Percentiles rank a stretch among this genome's conserved stretches.
These are phyloP conservation scores for Lampropteryx suffumata DNA, from an alignment of 2,888 invertebrate genomes.

Conservation along the genomic window DNA sequence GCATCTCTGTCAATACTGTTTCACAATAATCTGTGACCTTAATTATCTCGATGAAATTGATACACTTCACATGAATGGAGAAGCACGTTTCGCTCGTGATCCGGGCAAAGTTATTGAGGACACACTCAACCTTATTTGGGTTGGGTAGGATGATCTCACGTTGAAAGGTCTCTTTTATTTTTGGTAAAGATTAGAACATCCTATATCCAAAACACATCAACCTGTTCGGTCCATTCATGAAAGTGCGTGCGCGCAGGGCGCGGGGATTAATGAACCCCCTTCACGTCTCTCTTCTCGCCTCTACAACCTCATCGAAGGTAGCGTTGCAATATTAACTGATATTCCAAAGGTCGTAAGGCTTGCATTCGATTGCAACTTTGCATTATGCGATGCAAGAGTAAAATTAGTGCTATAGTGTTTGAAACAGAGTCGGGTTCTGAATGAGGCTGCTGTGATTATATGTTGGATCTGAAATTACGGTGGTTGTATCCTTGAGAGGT, in stretches of 20 bases:
- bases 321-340: slow-evolving; percentile 43
- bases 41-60: slow-evolving; percentile 36
- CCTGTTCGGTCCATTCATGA: slow-evolving; percentile 83
- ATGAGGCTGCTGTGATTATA: slow-evolving; percentile 41
- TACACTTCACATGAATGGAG: slow-evolving; percentile 34
- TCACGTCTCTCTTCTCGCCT: slow-evolving; percentile 58
- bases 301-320: slow-evolving; percentile 51
- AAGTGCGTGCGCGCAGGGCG: slow-evolving; percentile 83
- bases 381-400: slow-evolving; percentile 15
- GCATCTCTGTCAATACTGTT: slow-evolving; percentile 50
- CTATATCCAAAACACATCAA: slow-evolving; percentile 76
- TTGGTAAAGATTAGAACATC: slow-evolving; percentile 45
- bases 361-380: slow-evolving; percentile 33
- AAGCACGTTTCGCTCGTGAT: slow-evolving; percentile 29
- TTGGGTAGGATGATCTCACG: slow-evolving; percentile 18
- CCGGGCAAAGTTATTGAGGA: slow-evolving; percentile 19
- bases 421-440: slow-evolving; percentile 46
- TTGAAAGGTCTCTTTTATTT: slow-evolving; percentile 23
- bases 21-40: slow-evolving; percentile 51
- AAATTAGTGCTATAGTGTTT: slow-evolving; percentile 4
- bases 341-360: slow-evolving; percentile 36
- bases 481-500: slow-evolving; percentile 81
- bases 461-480: slow-evolving; percentile 69
- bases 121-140: slow-evolving; percentile 15
- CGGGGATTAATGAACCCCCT: slow-evolving; percentile 81